phyloP scores from a whole-genome alignment of 2,797 vertebrate genomes.

The Sphaeramia orbicularis region DNA sequence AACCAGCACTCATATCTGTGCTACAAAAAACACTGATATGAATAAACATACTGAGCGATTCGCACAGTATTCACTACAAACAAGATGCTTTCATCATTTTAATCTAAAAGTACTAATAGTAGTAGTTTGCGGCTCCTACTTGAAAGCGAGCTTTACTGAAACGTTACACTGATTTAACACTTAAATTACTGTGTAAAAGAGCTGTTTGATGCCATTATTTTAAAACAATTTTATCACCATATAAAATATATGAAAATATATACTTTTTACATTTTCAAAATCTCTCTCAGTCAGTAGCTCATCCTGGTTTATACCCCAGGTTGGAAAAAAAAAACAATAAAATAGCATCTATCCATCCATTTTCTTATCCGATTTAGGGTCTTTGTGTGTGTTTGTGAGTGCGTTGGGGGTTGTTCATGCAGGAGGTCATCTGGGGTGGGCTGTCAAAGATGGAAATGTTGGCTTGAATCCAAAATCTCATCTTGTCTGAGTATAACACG shows the following conservation, averaged over 20 bases:
- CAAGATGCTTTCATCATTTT: background rate
- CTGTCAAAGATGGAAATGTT: slow-evolving; percentile 6
- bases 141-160: background rate
- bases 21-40: too few species aligned
- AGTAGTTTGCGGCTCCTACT: slow-evolving; percentile 7
- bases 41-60: slow-evolving; percentile 13
- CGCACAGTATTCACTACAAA: background rate
- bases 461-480: slow-evolving; percentile 31
- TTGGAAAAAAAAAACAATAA: background rate
- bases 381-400: slow-evolving; percentile 2
- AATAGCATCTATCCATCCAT: background rate
- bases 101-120: background rate
- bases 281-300: background rate
- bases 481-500: slow-evolving; percentile 23
- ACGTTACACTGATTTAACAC: background rate
- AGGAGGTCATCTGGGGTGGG: background rate
- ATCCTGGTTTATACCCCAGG: background rate
- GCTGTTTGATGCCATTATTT: slow-evolving; percentile 10
- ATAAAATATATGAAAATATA: slow-evolving; percentile 27
- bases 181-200: background rate
- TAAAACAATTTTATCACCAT: background rate
- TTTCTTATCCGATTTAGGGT: background rate
- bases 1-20: background rate
- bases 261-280: background rate
- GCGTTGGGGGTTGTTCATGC: slow-evolving; percentile 1